A percentile compares a stretch with the other conserved stretches of the same genome.
Evolutionary conservation across 2,888 invertebrate species (phyloP).

Genomic region (Meghimatium bilineatum): DNA sequence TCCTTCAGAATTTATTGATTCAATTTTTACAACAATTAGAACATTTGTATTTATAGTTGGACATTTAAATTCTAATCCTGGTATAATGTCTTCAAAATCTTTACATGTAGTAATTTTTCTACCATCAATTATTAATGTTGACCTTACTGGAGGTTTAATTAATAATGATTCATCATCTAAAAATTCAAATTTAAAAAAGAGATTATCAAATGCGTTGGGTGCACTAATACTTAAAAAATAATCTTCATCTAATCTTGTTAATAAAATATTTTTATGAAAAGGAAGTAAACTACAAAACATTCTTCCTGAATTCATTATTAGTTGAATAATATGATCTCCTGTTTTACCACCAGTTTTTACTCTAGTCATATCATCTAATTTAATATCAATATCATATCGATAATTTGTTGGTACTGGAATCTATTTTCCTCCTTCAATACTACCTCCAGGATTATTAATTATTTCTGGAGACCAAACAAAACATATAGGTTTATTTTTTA

Average conservation of each 20-base stretch:
- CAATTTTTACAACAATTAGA: neutral
- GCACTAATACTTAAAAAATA: neutral
- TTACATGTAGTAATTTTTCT: conserved; percentile 7
- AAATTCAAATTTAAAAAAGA: conserved; percentile 16
- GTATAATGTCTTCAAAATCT: neutral
- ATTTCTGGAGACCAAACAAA: neutral
- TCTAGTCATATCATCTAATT: conserved; percentile 1
- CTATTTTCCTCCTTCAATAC: neutral
- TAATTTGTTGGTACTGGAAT: neutral
- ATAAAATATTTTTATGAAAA: neutral
- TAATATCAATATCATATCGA: conserved; percentile 6
- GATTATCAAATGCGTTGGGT: neutral
- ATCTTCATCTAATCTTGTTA: conserved; percentile 3
- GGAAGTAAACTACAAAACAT: neutral
- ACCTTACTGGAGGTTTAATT: neutral
- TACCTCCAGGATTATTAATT: too few relatives aligned
- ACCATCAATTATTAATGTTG: conserved; percentile 18
- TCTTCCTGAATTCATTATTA: conserved; percentile 6
- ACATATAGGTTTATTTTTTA: conserved; percentile 13
- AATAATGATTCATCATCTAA: neutral
- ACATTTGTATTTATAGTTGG: neutral
- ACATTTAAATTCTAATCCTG: conserved; percentile 6
- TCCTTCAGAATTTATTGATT: conserved; percentile 13
- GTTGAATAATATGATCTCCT: neutral
- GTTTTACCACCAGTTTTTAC: conserved; percentile 13